Base-by-base conservation (phyloP, 2,113 vertebrate genomes). In the Puma concolor region DNA sequence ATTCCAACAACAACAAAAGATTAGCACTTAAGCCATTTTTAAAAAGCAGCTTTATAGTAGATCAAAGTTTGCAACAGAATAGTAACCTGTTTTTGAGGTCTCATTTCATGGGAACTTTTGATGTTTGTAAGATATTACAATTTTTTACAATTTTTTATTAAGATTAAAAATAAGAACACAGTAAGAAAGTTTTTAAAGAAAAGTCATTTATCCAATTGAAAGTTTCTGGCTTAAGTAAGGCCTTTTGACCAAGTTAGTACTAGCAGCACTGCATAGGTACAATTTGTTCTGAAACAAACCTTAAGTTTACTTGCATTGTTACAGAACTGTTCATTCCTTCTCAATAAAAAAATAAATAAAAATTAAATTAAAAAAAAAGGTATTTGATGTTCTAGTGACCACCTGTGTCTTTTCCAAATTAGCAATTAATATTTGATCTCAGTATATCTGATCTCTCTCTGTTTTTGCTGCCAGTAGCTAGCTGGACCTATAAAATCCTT, bases 351-450 rank as follows among this genome's bases (percentile, higher is more conserved):
- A 38, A 69, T 71, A 85, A 87, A 72, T 44, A 9, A 44, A 44
- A 92, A 33, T 90, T 3, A 79, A 79, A 33, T 63, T 5, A 50
- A 79, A 33, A 69, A 82, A 72, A 60, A 90, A 93, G 44, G 23
- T 72, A 64, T 29, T 88, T 91, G 5, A 54, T 79, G 25, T 84
- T 91, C 63, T 97, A 97, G 66, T 66, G 44, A 92, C 54, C 60
- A 95, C 81, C 77, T 80, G 69, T 76, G 50, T 90, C 72, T 95
- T 87, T 96, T 96, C 64, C 64, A 90, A 86, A 90, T 97, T 95
- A 84, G 50, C 69, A 90, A 57, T 88, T 92, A 80, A 90, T 81
- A 66, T 93, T 95, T 98, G 25, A 81, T 85, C n/a, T 95, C 72
- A 95, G 77, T 89, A 97, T 95, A 84, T 94, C 17, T n/a, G 63